Percentiles rank a stretch among this genome's conserved stretches.
phyloP scores from a whole-genome alignment of 2,113 vertebrate species.

The Chaetodon trifascialis region DNA sequence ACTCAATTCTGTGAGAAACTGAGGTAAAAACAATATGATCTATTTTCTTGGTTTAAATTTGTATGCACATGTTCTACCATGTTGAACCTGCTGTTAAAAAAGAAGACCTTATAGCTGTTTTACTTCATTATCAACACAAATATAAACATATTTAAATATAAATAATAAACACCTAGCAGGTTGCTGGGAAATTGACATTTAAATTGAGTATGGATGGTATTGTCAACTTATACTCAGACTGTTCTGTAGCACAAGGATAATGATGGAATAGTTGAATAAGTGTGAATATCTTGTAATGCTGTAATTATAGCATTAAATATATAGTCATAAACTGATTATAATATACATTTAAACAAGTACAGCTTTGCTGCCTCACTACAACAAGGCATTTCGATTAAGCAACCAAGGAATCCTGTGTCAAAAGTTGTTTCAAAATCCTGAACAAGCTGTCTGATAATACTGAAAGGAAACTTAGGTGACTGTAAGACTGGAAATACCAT shows the following conservation, averaged over 20 bases:
- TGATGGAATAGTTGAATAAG: neutral
- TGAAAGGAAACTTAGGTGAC: slow-evolving; percentile 10
- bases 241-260: neutral
- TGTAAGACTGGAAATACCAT: slow-evolving; percentile 37
- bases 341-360: neutral
- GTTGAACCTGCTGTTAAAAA: no score
- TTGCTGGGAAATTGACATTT: no score
- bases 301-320: neutral
- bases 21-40: no score
- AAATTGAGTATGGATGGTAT: no score
- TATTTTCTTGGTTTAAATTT: no score
- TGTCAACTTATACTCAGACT: no score
- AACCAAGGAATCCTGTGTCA: neutral
- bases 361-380: neutral
- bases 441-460: slow-evolving; percentile 6
- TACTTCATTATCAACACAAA: no score
- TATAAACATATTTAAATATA: no score
- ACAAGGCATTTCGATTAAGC: neutral
- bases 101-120: no score
- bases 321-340: neutral
- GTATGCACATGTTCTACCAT: no score
- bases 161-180: no score
- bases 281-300: neutral
- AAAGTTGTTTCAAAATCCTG: neutral
- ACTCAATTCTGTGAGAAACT: no score